phyloP scores from a whole-genome alignment of 2,797 vertebrate species.

The Cynopterus sphinx region DNA sequence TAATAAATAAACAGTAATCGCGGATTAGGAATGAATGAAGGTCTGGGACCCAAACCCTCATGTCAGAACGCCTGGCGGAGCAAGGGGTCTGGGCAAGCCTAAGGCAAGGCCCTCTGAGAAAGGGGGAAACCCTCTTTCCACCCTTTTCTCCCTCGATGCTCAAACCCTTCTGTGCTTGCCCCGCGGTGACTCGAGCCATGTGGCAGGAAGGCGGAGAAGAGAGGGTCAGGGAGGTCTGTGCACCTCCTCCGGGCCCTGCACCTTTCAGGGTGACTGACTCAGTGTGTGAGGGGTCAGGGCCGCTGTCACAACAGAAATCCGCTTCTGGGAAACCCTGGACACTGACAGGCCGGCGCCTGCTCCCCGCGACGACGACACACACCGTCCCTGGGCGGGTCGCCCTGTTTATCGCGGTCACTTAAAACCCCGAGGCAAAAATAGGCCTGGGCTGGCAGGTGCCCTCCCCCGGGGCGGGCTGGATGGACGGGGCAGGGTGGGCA shows the following conservation, averaged over 20 bases:
- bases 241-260: fast-evolving
- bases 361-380: not conserved
- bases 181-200: not conserved
- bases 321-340: not conserved
- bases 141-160: not conserved
- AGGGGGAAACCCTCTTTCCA: not conserved
- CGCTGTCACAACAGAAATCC: not conserved
- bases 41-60: not conserved
- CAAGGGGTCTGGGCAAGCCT: not conserved
- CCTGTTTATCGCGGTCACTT: not conserved
- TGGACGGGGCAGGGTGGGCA: too few relatives aligned
- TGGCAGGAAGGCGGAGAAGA: not conserved
- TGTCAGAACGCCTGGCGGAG: not conserved
- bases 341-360: not conserved
- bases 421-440: not conserved
- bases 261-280: too few relatives aligned
- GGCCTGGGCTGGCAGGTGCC: not conserved
- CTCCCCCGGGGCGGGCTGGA: not conserved
- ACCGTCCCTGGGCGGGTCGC: not conserved
- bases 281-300: too few relatives aligned
- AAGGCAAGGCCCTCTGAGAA: fast-evolving
- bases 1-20: not conserved
- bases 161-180: not conserved
- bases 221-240: fast-evolving
- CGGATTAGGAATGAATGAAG: not conserved